Evolutionary conservation across 2,113 vertebrate genomes (phyloP), one percentile per base, ranked within the genome.

Genomic region (Notothenia coriiceps): DNA sequence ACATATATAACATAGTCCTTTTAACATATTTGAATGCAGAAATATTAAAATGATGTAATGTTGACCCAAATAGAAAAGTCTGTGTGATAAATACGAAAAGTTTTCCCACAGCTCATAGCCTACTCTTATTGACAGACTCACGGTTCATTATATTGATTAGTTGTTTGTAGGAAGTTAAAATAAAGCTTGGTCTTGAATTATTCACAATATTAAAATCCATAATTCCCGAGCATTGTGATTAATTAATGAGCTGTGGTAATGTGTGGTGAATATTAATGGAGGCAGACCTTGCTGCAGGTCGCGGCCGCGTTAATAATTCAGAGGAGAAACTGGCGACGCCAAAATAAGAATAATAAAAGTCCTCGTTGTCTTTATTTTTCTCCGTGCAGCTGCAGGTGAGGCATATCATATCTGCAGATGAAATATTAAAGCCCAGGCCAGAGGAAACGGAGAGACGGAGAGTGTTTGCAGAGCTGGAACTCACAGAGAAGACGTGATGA

Each of bases 251-350:
- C 73, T 47, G 57, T 81, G 84, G 29, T 29, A 43, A 47, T 57
- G 82, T 51, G 82, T 70, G 75, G 25, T 59, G 83, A 70, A 85
- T 85, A 78, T 67, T 79, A 55, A 82, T 66, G 6, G 63, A 22
- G 10, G n/a, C n/a, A 61, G 56, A 73, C 49, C 77, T 67, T 9
- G 70, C 90, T 77, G 82, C 84, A 81, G 88, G 90, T 83, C 70
- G 74, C 22, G 1, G 70, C 43, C 3, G 5, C 0, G 67, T 92
- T 72, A 89, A 92, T 92, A 89, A 92, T 92, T 92, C 84, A 92
- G 40, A 25, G 10, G 22, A 82, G 75, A 86, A 76, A 72, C 77
- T 25, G 52, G 68, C 74, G 73, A 25, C 46, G 9, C 79, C 82
- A 43, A 83, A 74, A 82, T 74, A 70, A 80, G 87, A 85, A 89